Base-by-base conservation (phyloP, 2,888 invertebrate genomes). In the Acleris sparsana region DNA sequence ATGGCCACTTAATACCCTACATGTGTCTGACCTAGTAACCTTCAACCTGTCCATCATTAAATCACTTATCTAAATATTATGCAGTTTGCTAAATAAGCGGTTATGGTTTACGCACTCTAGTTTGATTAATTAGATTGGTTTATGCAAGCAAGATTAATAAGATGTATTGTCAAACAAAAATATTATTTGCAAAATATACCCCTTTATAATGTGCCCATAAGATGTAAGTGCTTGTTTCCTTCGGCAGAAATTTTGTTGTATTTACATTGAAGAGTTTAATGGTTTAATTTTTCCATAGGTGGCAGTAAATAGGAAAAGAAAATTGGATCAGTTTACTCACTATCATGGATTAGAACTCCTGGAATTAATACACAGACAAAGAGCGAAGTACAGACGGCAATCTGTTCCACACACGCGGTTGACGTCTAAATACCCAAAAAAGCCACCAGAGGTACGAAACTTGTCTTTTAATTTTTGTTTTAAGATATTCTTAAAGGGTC, bases 291-390 rank as follows among this genome's bases (percentile, higher is more conserved):
- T 56, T 29, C 79, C 79, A 29, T 74, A 95, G 94, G 94, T 95
- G 69, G 94, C 97, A 48, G 95, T 97, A 22, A 97, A 97, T 90
- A 94, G 97, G 49, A 97, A 97, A 86, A 94, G 97, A 84, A 97
- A 97, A 94, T 93, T 97, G 80, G 96, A 97, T 80, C 96, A 97
- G 81, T 95, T 96, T 74, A 95, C 97, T 18, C 96, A 97, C 80
- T 95, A 96, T 64, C 95, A 96, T 72, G 96, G 96, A 60, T 89
- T 97, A 78, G 96, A 96, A 81, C 93, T 97, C 75, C 94, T 95
- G 80, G 96, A 96, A 80, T 94, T 96, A 77, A 93, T 94, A 75
- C 93, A 92, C 75, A 86, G 93, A 62, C 93, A 93, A 76, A 87
- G 93, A 75, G 92, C 92, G 61, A 93, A 92, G 79, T 91, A 93